phyloP scores from a whole-genome alignment of 2,888 invertebrate genomes.

The Andrena flavipes region DNA sequence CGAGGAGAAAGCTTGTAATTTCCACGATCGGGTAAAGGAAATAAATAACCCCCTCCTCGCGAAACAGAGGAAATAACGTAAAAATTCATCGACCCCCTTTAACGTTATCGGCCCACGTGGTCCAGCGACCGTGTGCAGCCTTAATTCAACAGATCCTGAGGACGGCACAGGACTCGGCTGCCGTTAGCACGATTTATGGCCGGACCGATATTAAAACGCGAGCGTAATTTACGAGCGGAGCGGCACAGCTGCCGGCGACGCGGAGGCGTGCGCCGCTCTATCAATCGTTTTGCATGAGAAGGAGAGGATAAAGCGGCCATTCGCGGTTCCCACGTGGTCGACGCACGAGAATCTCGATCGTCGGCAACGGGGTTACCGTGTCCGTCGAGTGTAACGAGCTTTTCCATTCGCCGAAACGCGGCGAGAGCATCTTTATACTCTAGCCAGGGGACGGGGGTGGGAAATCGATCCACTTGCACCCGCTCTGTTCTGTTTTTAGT shows the following conservation, averaged over 20 bases:
- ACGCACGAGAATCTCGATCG: constrained; percentile 17
- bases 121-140: not conserved
- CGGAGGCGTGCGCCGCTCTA: constrained; percentile 45
- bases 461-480: too few relatives aligned
- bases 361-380: constrained; percentile 29
- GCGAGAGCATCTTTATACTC: not conserved
- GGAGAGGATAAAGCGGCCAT: constrained; percentile 4
- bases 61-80: constrained; percentile 6
- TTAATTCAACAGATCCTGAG: constrained; percentile 24
- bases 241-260: constrained; percentile 54
- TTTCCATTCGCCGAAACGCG: constrained; percentile 14
- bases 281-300: constrained; percentile 49
- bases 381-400: not conserved
- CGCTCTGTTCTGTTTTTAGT: too few relatives aligned
- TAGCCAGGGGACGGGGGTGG: too few relatives aligned
- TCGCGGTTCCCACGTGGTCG: constrained; percentile 22
- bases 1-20: constrained; percentile 14
- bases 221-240: constrained; percentile 75
- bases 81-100: constrained; percentile 39
- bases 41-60: too few relatives aligned
- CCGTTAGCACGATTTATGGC: constrained; percentile 72
- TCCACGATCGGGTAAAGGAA: not conserved
- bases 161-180: constrained; percentile 4
- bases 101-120: constrained; percentile 17
- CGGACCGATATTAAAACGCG: constrained; percentile 77